phyloP scores from a whole-genome alignment of 2,797 vertebrate species.

The Enteromius radiatus region DNA sequence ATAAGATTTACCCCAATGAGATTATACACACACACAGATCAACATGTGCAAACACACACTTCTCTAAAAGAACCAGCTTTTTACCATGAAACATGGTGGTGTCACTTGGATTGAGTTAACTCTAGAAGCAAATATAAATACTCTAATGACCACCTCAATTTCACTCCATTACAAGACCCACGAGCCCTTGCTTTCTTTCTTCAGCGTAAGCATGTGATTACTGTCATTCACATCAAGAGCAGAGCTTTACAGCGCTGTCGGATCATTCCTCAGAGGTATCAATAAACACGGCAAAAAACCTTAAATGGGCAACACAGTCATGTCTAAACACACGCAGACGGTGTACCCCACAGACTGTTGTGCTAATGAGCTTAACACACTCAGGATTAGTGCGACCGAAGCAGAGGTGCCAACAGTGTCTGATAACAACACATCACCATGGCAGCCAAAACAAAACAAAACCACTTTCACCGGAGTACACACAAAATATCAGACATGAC shows the following conservation, averaged over 20 bases:
- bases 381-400: constrained; percentile 60
- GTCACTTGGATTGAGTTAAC: neutral
- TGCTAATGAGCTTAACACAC: constrained; percentile 69
- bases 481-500: neutral
- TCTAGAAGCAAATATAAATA: neutral
- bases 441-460: constrained; percentile 36
- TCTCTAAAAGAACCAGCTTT: neutral
- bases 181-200: neutral
- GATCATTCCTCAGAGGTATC: constrained; percentile 8
- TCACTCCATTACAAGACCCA: neutral
- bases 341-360: constrained; percentile 29
- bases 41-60: neutral
- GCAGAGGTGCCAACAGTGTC: constrained; percentile 31
- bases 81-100: neutral
- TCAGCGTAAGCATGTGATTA: neutral
- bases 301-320: constrained; percentile 19
- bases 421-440: constrained; percentile 33
- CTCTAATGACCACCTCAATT: constrained; percentile 12
- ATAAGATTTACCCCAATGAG: constrained; percentile 72
- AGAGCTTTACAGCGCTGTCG: neutral
- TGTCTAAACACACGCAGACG: constrained; percentile 43
- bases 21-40: constrained; percentile 58
- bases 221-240: neutral
- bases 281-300: constrained; percentile 25
- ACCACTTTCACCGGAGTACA: constrained; percentile 3